Conservation (phyloP, 2,113 vertebrate genomes). For the Cryptotis parvus region DNA sequence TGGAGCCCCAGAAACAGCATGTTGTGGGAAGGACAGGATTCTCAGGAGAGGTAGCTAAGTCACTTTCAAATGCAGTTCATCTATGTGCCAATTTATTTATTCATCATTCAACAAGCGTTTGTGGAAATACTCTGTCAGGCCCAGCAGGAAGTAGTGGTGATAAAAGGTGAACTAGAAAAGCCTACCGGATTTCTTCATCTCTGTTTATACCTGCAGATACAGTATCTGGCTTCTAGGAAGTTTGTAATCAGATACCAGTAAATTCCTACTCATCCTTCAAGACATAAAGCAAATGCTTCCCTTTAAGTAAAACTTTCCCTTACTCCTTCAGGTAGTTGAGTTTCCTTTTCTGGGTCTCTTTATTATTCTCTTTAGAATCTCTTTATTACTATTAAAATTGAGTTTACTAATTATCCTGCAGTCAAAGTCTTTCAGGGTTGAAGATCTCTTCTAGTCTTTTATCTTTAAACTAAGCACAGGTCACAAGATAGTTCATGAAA, state of each 20-base stretch:
- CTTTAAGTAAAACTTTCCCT: constrained; percentile 22
- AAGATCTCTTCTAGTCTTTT: constrained; percentile 54
- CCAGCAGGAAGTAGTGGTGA: constrained; percentile 59
- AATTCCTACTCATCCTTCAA: constrained; percentile 69
- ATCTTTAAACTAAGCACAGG: constrained; percentile 45
- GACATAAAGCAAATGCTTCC: constrained; percentile 58
- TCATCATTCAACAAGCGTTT: constrained; percentile 67
- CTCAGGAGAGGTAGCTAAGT: constrained; percentile 35
- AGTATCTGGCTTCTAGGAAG: constrained; percentile 52
- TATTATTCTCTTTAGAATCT: no score
- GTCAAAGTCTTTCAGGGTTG: constrained; percentile 57
- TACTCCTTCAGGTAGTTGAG: constrained; percentile 50
- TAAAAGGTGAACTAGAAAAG: constrained; percentile 58
- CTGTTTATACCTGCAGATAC: constrained; percentile 45
- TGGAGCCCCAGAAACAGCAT: constrained; percentile 18
- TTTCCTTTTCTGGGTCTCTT: constrained; percentile 48
- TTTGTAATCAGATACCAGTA: constrained; percentile 69
- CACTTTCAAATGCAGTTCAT: constrained; percentile 16
- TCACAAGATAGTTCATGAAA: constrained; percentile 30
- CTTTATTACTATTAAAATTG: background rate
- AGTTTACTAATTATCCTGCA: constrained; percentile 54
- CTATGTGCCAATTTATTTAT: constrained; percentile 60
- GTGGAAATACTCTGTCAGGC: constrained; percentile 58
- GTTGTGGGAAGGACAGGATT: constrained; percentile 35
- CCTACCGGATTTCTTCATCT: constrained; percentile 47